A percentile compares a stretch with the other conserved stretches of the same genome.
phyloP scores from a whole-genome alignment of 1,140 invertebrate genomes.

The Eurytemora carolleeae region DNA sequence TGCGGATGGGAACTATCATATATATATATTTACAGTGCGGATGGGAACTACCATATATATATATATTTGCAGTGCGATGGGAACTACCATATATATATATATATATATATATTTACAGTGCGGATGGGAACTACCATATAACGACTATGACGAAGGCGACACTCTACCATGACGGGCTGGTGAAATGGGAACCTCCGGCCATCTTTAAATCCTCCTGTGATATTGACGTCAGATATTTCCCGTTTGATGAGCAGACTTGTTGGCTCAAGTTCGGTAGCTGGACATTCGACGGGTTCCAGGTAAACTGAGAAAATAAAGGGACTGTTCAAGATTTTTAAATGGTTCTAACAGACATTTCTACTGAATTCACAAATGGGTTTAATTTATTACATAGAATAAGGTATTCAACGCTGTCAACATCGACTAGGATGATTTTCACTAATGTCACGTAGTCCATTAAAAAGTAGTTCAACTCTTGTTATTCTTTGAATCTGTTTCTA shows the following conservation, averaged over 20 bases:
- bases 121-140: constrained; percentile 92
- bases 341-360: not conserved
- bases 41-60: no score
- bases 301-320: constrained; percentile 25
- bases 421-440: no score
- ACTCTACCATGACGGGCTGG: constrained; percentile 65
- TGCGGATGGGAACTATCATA: no score
- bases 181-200: constrained; percentile 67
- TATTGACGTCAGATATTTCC: constrained; percentile 84
- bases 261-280: constrained; percentile 94
- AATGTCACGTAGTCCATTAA: no score
- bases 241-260: constrained; percentile 89
- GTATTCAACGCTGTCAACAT: no score
- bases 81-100: no score
- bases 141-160: constrained; percentile 95
- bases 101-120: no score
- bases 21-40: no score
- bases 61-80: no score
- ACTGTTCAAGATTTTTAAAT: no score
- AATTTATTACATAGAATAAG: not conserved
- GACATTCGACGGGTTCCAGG: constrained; percentile 90
- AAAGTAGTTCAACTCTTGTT: no score
- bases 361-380: not conserved
- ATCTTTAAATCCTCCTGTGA: constrained; percentile 98
- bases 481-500: no score